Base-by-base conservation (phyloP, 2,797 vertebrate genomes). In the Avahi laniger region DNA sequence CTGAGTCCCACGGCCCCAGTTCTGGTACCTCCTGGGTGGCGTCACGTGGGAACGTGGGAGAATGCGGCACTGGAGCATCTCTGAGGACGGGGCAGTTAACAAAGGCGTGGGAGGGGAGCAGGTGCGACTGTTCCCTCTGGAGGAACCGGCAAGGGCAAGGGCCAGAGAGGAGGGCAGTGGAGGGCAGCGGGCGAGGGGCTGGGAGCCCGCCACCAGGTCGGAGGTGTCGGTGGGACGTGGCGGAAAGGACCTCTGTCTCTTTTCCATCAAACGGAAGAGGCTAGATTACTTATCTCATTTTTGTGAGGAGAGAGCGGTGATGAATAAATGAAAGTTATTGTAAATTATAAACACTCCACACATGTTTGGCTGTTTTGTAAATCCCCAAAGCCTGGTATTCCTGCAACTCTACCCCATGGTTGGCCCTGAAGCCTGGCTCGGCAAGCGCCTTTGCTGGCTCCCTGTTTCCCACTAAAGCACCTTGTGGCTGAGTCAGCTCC, bases 1-100 rank as follows among this genome's bases (percentile, higher is more conserved):
- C 2, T 1, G 33, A 8, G 1, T 20, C 63, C 4, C 2, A 3
- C 14, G 1, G 1, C 38, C 26, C n/a, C 13, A 4, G 18, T 11
- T 33, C 78, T 5, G 26, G 65, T 8, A 3, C 54, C 54, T 65
- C 9, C 70, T 7, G 14, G 24, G 7, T 0, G 0, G 43, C 69
- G 13, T 46, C 1, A 43, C 43, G 6, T 8, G 43, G 43, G 43
- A 43, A 43, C 43, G 7, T 43, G 43, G 13, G 59, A 73, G 22
- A 12, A 46, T 0, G 33, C 15, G 4, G 10, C 43, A 2, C 43
- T 43, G 73, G 13, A n/a, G 67, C n/a, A 4, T 5, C n/a, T 57
- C 61, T 35, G 78, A 83, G 52, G 87, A 20, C 0, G 5, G 50
- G 15, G 9, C 11, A 13, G n/a, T 73, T 50, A 57, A 33, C 73